Evolutionary conservation across 2,888 invertebrate genomes (phyloP).

Genomic region (Drosophila rellima): DNA sequence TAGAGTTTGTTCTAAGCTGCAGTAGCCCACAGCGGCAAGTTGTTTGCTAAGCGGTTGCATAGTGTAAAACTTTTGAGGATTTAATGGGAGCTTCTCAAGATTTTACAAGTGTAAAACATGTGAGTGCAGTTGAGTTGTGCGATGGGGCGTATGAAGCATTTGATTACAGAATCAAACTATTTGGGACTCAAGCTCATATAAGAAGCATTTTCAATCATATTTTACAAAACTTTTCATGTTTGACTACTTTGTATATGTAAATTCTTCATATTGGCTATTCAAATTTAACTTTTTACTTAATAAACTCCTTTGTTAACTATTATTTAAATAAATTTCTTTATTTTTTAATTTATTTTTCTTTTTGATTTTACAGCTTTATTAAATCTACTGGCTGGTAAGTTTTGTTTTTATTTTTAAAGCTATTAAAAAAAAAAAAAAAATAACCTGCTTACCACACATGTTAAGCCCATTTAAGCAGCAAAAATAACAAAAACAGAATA

Average conservation of each 20-base stretch:
- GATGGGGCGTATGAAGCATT: conserved; percentile 14
- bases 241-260: background rate
- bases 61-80: conserved; percentile 52
- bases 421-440: background rate
- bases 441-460: conserved; percentile 20
- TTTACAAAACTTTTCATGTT: conserved; percentile 4
- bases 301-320: background rate
- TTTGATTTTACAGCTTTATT: conserved; percentile 63
- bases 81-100: conserved; percentile 56
- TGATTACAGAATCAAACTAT: conserved; percentile 27
- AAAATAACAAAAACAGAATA: conserved; percentile 14
- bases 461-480: conserved; percentile 17
- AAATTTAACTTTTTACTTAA: background rate
- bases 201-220: conserved; percentile 33
- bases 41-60: conserved; percentile 56
- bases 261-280: background rate
- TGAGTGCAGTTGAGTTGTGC: conserved; percentile 6
- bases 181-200: conserved; percentile 12
- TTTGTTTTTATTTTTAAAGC: conserved; percentile 33
- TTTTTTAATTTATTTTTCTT: conserved; percentile 27
- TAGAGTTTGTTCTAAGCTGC: conserved; percentile 21
- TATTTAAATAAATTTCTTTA: conserved; percentile 24
- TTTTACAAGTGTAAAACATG: conserved; percentile 42
- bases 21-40: conserved; percentile 38
- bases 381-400: conserved; percentile 72